Percentiles rank a stretch among this genome's conserved stretches.
phyloP scores from a whole-genome alignment of 2,888 invertebrate genomes.

The Phymatocera aterrima region DNA sequence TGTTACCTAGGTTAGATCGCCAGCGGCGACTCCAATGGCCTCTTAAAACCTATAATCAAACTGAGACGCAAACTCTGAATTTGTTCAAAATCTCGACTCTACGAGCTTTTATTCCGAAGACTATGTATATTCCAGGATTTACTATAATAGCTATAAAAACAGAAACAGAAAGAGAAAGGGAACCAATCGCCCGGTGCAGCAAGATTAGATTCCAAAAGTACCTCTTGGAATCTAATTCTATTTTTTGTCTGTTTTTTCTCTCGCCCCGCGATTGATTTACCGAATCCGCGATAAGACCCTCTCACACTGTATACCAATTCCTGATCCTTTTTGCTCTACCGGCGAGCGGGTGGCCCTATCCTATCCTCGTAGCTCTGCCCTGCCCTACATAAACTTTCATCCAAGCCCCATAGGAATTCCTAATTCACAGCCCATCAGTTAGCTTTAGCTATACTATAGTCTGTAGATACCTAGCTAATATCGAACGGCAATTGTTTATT shows the following conservation, averaged over 20 bases:
- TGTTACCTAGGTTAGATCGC: too few species aligned
- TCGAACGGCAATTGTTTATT: not conserved
- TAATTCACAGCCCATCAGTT: not conserved
- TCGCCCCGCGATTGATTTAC: slow-evolving; percentile 28
- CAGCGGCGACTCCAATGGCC: too few species aligned
- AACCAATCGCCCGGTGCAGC: not conserved
- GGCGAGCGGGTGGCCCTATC: too few species aligned
- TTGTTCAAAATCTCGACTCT: too few species aligned
- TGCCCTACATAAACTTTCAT: not conserved
- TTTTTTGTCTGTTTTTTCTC: not conserved
- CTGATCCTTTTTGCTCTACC: slow-evolving; percentile 24
- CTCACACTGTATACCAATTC: not conserved
- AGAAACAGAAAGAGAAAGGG: not conserved
- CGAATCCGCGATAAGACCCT: not conserved
- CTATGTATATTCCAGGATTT: too few species aligned
- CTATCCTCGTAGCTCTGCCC: too few species aligned
- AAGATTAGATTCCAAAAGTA: not conserved
- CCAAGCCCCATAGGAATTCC: not conserved
- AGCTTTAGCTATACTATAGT: too few species aligned
- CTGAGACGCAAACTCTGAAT: too few species aligned
- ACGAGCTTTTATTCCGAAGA: too few species aligned
- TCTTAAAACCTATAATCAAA: too few species aligned
- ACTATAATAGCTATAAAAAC: too few species aligned
- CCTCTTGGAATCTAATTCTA: not conserved
- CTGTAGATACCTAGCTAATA: too few species aligned